Conservation (phyloP, 2,113 vertebrate genomes). For the Lasiurus cinereus region DNA sequence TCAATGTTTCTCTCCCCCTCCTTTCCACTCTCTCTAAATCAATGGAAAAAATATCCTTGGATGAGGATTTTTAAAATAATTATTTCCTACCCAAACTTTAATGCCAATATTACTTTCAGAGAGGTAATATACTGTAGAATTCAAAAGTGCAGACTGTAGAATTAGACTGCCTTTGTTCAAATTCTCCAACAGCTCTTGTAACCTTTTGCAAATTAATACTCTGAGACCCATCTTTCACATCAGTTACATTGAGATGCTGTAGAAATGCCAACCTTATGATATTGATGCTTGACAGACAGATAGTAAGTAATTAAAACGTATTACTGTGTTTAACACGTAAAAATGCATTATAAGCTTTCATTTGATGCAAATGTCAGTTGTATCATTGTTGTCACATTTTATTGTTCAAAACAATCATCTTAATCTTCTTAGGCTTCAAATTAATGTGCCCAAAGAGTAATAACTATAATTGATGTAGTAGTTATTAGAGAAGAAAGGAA, state of each 20-base stretch:
- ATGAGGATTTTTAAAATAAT: neutral
- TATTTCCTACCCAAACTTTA: neutral
- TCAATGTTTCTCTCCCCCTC: no score
- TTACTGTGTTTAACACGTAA: neutral
- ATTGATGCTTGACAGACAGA: neutral
- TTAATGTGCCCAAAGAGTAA: neutral
- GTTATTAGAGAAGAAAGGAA: neutral
- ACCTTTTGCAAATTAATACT: neutral
- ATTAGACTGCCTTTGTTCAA: neutral
- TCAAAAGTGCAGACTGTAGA: neutral
- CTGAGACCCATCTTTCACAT: neutral
- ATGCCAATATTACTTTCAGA: neutral
- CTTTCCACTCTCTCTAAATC: no score
- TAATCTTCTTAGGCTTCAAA: neutral
- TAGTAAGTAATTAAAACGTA: neutral
- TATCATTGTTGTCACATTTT: neutral
- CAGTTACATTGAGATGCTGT: neutral
- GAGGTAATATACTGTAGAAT: neutral
- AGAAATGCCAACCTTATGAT: neutral
- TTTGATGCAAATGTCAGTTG: neutral
- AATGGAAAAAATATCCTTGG: no score
- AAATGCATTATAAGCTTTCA: neutral
- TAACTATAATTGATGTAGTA: neutral
- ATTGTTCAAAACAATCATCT: neutral
- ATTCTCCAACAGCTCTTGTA: rapidly evolving